These are phyloP conservation scores for Coptodon bakossiorum DNA, from an alignment of 2,113 vertebrate species.

Conservation along the genomic window DNA sequence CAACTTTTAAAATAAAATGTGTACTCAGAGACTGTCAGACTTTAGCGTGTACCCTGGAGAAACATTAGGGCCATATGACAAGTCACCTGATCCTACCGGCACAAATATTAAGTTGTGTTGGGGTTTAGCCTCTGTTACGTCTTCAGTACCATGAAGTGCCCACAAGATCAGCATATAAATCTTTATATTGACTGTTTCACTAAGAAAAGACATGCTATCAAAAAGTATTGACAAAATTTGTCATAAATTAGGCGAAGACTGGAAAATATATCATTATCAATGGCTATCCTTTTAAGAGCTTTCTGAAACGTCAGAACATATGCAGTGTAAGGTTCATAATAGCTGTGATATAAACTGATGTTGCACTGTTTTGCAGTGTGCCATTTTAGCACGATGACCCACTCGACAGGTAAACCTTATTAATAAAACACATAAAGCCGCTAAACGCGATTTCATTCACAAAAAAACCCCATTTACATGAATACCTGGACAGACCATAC, in stretches of 20 bases:
- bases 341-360: background rate
- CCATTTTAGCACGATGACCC: background rate
- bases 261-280: slow-evolving; percentile 32
- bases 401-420: background rate
- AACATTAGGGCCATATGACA: background rate
- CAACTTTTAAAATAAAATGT: background rate
- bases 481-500: background rate
- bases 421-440: background rate
- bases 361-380: background rate
- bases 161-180: slow-evolving; percentile 9
- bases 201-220: slow-evolving; percentile 19
- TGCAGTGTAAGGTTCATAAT: background rate
- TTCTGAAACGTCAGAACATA: slow-evolving; percentile 30
- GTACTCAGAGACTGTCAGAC: background rate
- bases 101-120: too few species aligned
- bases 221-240: slow-evolving; percentile 32
- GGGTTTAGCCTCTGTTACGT: background rate
- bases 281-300: slow-evolving; percentile 37
- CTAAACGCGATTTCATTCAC: background rate
- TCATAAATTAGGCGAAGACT: slow-evolving; percentile 31
- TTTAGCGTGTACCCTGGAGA: background rate
- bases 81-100: background rate
- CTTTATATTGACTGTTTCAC: slow-evolving; percentile 15
- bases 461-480: background rate
- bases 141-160: background rate